These are phyloP conservation scores for Drosophila histrio DNA, from an alignment of 2,888 invertebrate species.

Conservation along the genomic window DNA sequence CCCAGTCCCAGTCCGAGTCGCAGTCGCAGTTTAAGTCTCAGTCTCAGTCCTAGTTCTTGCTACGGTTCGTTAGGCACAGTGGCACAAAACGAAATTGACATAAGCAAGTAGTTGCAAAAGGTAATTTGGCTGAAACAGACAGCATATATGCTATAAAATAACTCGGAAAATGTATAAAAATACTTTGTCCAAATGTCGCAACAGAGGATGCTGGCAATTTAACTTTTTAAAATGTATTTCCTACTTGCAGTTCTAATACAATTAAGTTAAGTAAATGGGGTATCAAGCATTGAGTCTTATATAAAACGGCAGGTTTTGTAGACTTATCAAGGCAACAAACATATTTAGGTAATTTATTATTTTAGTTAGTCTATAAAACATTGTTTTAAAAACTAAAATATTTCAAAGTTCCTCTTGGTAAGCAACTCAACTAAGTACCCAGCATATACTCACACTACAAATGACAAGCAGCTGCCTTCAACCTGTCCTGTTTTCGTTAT, in stretches of 20 bases:
- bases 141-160: neutral
- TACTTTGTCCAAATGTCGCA: neutral
- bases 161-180: neutral
- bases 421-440: too few species aligned
- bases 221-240: neutral
- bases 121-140: slow-evolving; percentile 15
- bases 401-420: too few species aligned
- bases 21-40: neutral
- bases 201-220: neutral
- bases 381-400: too few species aligned
- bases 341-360: too few species aligned
- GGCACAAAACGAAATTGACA: slow-evolving; percentile 41
- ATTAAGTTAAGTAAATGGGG: neutral
- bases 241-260: neutral
- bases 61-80: slow-evolving; percentile 59
- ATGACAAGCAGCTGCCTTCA: neutral
- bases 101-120: slow-evolving; percentile 34
- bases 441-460: neutral
- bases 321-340: too few species aligned
- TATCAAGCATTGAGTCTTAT: neutral
- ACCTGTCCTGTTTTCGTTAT: neutral
- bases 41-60: slow-evolving; percentile 13
- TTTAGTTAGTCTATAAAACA: too few species aligned
- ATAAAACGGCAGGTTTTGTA: too few species aligned
- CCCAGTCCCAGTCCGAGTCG: neutral